These are phyloP conservation scores for Lepidochrysops patricia DNA, from an alignment of 2,888 invertebrate species.

Conservation along the genomic window DNA sequence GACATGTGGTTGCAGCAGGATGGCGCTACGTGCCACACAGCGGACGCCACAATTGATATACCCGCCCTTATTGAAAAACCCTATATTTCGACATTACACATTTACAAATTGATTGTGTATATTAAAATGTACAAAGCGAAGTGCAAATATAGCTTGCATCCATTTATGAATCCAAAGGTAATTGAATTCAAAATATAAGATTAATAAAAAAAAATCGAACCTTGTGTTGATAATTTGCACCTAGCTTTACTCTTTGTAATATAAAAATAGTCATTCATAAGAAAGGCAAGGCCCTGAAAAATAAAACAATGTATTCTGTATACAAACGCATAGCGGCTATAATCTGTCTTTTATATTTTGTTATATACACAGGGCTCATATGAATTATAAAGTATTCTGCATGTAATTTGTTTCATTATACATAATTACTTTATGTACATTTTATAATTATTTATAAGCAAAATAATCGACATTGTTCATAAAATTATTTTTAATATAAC, in stretches of 20 bases:
- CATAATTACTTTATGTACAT: slow-evolving; percentile 15
- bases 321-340: slow-evolving; percentile 11
- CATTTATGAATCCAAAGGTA: too few species aligned
- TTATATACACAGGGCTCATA: slow-evolving; percentile 2
- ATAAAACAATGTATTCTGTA: slow-evolving; percentile 22
- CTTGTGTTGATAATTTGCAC: not conserved
- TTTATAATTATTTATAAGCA: not conserved
- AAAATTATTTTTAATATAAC: slow-evolving; percentile 19
- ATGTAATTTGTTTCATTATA: not conserved
- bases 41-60: too few species aligned
- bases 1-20: too few species aligned
- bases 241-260: slow-evolving; percentile 20
- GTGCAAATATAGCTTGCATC: not conserved
- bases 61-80: too few species aligned
- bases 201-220: not conserved
- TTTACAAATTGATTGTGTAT: not conserved
- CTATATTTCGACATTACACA: not conserved
- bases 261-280: slow-evolving; percentile 39
- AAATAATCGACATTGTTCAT: not conserved
- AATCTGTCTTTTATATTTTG: slow-evolving; percentile 8
- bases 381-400: not conserved
- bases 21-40: too few species aligned
- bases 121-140: not conserved
- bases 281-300: slow-evolving; percentile 33
- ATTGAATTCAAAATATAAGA: not conserved